Conservation (phyloP, 2,797 vertebrate genomes). For the Calcarius lapponicus region DNA sequence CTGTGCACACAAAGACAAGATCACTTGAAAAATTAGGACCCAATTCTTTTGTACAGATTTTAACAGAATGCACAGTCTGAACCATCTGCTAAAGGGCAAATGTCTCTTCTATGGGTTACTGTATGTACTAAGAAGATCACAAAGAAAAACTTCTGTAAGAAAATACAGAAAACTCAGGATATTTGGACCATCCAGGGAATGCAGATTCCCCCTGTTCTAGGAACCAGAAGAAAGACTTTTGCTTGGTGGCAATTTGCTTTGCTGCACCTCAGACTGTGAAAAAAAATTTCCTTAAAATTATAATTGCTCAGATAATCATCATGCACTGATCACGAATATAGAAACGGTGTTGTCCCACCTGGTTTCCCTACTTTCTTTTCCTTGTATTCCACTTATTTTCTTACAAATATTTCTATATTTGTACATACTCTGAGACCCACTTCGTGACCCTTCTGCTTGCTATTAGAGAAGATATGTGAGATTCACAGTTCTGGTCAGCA, state of each 20-base stretch:
- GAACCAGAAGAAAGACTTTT: not conserved
- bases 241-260: not conserved
- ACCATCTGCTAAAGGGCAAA: not conserved
- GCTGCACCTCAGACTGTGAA: not conserved
- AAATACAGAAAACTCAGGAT: not conserved
- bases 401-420: not conserved
- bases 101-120: not conserved
- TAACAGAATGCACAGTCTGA: not conserved
- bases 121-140: not conserved
- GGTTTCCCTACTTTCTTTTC: not conserved
- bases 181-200: not conserved
- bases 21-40: not conserved
- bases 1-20: not conserved
- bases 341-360: not conserved
- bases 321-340: not conserved
- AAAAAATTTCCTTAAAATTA: not conserved
- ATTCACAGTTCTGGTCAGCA: not conserved
- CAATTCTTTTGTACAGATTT: not conserved
- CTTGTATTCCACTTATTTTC: not conserved
- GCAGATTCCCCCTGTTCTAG: not conserved
- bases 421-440: not conserved
- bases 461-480: not conserved
- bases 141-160: not conserved
- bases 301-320: not conserved
- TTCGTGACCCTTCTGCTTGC: not conserved